Percentiles rank a stretch among this genome's conserved stretches.
These are phyloP conservation scores for Leucophenga varia DNA, from an alignment of 1,140 invertebrate genomes.

Conservation along the genomic window DNA sequence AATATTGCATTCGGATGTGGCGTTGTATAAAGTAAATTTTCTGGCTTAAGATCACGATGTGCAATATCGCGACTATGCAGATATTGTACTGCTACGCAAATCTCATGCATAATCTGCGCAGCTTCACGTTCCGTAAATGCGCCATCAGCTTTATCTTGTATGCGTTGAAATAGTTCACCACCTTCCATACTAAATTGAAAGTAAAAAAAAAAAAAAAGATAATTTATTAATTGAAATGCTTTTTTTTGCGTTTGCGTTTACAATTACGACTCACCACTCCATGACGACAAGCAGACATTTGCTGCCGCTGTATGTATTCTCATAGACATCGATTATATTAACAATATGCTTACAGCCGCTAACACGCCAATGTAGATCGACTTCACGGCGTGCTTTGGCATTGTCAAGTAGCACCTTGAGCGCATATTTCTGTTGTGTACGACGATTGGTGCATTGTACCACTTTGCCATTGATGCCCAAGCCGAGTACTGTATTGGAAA, in stretches of 20 bases:
- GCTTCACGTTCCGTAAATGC: conserved; percentile 87
- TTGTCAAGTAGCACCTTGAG: conserved; percentile 91
- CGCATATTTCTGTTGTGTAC: conserved; percentile 76
- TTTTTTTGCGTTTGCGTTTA: neutral
- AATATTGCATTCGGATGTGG: conserved; percentile 72
- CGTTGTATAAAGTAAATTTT: conserved; percentile 84
- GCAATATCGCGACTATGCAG: conserved; percentile 95
- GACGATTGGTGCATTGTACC: conserved; percentile 71
- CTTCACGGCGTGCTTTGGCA: conserved; percentile 88
- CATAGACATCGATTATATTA: conserved; percentile 91
- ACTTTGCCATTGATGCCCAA: conserved; percentile 97
- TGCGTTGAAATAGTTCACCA: conserved; percentile 93
- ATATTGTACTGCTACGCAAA: conserved; percentile 93
- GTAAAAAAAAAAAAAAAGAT: conserved; percentile 1
- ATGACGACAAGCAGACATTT: conserved; percentile 94
- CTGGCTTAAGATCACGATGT: conserved; percentile 94
- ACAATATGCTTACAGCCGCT: conserved; percentile 91
- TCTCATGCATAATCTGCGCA: conserved; percentile 88
- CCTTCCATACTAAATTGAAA: conserved; percentile 82
- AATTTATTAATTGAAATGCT: neutral
- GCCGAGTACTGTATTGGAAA: conserved; percentile 93
- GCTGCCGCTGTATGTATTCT: conserved; percentile 88
- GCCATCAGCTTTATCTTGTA: conserved; percentile 89
- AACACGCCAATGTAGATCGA: conserved; percentile 93
- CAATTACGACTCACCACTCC: conserved; percentile 77